Base-by-base conservation (phyloP, 1,140 invertebrate genomes). In the Drosophila lacertosa region DNA sequence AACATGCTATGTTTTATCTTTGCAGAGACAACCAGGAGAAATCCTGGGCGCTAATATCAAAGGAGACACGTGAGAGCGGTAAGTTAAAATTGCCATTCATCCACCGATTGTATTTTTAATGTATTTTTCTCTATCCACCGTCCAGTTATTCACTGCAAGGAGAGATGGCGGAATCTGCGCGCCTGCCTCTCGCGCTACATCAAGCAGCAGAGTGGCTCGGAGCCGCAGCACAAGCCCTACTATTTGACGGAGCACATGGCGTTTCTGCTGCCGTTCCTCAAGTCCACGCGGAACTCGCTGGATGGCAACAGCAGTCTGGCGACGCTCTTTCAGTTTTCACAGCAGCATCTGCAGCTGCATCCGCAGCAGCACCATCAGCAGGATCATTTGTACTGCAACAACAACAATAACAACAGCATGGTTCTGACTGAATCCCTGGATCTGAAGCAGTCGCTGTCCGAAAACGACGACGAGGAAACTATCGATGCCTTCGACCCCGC, bases 41-140 rank as follows among this genome's bases (percentile, higher is more conserved):
- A 33, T 77, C 90, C 4, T 92, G 91, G 91, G 50, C 75, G 24
- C 66, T 90, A 3, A 91, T 92, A 6, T 90, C 91, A 2, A 95
- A 88, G 48, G 89, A 90, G 24, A 90, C 89, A 0, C 64, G 74
- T 39, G 89, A 90, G 44, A 90, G 89, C 71, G 89, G 89, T 90
- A 50, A 73, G 81, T 53, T 5, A 4, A 7, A 0, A 4, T 10
- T 10, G 9, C 5, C 7, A 15, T 0, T 13, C 4, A 4, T 3
- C 16, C 13, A 7, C 26, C 22, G 6, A 24, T 11, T 7, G 7
- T 1, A 15, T 24, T 15, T 9, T 11, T 39, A 0, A 16, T 16
- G 1, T 11, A 55, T 24, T 16, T 26, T n/a, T 10, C 26, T 26
- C 2, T 9, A 0, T 32, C 24, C 26, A 5, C 22, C 16, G 22